Evolutionary conservation across 37 sponge, comb jelly and placozoan genomes (phyloP), one percentile per base, ranked within the genome.

Genomic region (Ephydatia muelleri): DNA sequence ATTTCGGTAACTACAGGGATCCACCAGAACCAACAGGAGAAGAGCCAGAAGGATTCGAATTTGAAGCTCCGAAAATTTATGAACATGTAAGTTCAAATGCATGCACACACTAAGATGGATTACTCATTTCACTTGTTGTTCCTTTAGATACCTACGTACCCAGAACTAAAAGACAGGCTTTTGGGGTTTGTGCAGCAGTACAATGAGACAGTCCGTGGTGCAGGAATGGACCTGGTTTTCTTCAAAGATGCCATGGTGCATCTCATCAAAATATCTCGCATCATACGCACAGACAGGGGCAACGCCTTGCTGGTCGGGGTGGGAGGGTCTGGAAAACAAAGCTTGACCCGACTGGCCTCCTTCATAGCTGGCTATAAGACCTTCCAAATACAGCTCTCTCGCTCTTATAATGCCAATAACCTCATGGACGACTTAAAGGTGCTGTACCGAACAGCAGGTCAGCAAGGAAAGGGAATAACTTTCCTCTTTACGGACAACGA

Each of bases 191-290:
- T 95, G 76, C 79, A 70, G 68, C 96, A 95, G 86, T 99, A 89
- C 86, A 99, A 99, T 85, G 97, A 99, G 79, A 97, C 96, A 28
- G 90, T 99, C 3, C 82, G 99, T 38, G 99, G 99, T 27, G 83
- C 99, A 38, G 97, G 96, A 19, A 95, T 99, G 99, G 99, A 99
- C 69, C 93, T 99, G 30, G 99, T 99, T 64, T 99, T 99, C 93
- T 99, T 99, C 94, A 96, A 97, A 68, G 99, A 99, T 77, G 99
- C 99, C 49, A 95, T 97, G 91, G 91, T 99, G 25, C 99, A 99
- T 77, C 90, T 99, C 27, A 82, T 97, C 19, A 95, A 93, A 84
- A 93, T 99, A 65, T 99, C 99, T 8, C 96, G 99, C 65, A 89
- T 99, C 84, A 95, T 99, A 67, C 97, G 98, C 19, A 99, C 99